Evolutionary conservation across 2,888 invertebrate genomes (phyloP).

Genomic region (Xanthia icteritia): DNA sequence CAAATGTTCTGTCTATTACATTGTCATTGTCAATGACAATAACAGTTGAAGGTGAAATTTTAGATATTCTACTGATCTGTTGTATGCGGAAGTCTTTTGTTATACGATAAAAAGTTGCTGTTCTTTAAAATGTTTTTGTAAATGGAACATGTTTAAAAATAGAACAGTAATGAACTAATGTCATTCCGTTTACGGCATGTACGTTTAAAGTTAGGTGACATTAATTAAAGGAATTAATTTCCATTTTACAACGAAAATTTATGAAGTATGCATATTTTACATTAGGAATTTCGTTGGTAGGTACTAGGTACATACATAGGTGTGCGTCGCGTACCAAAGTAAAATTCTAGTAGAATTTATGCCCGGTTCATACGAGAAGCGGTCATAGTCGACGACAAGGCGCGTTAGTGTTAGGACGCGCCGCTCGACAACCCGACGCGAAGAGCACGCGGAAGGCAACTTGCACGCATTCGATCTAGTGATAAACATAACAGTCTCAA

Average conservation of each 20-base stretch:
- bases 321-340: conserved; percentile 70
- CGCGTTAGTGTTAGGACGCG: conserved; percentile 82
- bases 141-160: background rate
- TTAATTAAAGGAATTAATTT: conserved; percentile 30
- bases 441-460: conserved; percentile 77
- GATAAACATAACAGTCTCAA: conserved; percentile 61
- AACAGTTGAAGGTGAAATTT: conserved; percentile 38
- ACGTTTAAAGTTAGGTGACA: background rate
- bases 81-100: conserved; percentile 26
- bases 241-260: conserved; percentile 30
- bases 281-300: conserved; percentile 60
- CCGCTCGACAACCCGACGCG: conserved; percentile 69
- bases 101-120: conserved; percentile 12
- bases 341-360: conserved; percentile 75
- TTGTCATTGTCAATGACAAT: conserved; percentile 60
- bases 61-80: conserved; percentile 33
- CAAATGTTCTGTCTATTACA: conserved; percentile 46
- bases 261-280: conserved; percentile 52
- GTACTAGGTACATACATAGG: conserved; percentile 63
- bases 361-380: conserved; percentile 71
- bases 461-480: conserved; percentile 68
- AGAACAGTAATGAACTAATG: background rate
- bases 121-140: conserved; percentile 2
- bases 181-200: background rate
- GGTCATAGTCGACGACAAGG: conserved; percentile 82